A percentile compares a stretch with the other conserved stretches of the same genome.
These are phyloP conservation scores for Telmatherina bonti DNA, from an alignment of 2,797 vertebrate genomes.

Conservation along the genomic window DNA sequence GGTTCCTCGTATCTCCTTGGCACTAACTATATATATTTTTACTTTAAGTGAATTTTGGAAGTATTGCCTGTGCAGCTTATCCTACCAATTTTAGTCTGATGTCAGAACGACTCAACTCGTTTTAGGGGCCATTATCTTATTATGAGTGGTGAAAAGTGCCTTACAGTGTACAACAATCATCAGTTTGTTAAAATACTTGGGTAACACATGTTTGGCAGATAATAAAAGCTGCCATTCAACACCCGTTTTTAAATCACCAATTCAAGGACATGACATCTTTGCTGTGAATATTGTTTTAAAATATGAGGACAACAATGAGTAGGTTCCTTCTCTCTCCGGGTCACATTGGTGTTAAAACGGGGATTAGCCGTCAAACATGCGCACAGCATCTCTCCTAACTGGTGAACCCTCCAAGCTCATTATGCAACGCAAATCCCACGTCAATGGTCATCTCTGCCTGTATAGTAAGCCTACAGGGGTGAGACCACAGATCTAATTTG, in stretches of 20 bases:
- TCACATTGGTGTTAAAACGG: constrained; percentile 57
- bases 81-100: too few species aligned
- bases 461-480: constrained; percentile 4
- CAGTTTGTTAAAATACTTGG: too few species aligned
- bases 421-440: constrained; percentile 71
- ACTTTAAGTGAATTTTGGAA: too few species aligned
- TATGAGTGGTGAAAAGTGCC: too few species aligned
- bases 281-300: background rate
- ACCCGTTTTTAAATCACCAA: background rate
- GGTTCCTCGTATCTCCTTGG: background rate
- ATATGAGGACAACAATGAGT: background rate
- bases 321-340: constrained; percentile 2
- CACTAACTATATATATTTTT: too few species aligned
- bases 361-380: constrained; percentile 66
- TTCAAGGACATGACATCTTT: background rate
- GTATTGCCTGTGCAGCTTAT: too few species aligned
- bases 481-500: constrained; percentile 48
- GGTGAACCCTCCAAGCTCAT: constrained; percentile 69
- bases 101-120: too few species aligned
- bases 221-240: background rate
- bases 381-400: constrained; percentile 49
- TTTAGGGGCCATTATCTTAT: too few species aligned
- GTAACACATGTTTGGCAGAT: background rate
- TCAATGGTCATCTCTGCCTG: constrained; percentile 49
- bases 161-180: too few species aligned